phyloP scores from a whole-genome alignment of 2,113 vertebrate genomes.

The Phoxinus phoxinus region DNA sequence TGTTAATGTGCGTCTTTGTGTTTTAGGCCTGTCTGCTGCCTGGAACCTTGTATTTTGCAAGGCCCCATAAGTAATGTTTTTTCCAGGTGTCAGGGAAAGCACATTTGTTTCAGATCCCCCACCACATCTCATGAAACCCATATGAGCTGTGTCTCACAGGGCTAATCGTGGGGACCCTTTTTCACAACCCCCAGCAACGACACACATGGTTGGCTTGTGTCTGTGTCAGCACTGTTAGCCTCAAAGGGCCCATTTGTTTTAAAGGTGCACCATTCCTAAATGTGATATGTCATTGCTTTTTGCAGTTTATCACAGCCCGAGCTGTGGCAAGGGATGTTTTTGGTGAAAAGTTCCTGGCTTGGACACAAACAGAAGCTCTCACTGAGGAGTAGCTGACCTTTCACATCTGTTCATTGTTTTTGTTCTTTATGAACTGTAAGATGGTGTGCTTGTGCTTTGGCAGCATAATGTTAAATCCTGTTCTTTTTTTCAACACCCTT shows the following conservation, averaged over 20 bases:
- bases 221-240: slow-evolving; percentile 27
- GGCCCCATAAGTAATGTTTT: slow-evolving; percentile 58
- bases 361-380: background rate
- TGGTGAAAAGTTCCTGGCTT: background rate
- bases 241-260: slow-evolving; percentile 26
- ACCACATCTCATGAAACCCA: slow-evolving; percentile 41
- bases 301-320: slow-evolving; percentile 17
- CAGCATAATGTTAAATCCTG: background rate
- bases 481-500: background rate
- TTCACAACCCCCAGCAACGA: slow-evolving; percentile 3
- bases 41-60: slow-evolving; percentile 58
- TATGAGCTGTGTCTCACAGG: background rate
- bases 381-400: slow-evolving; percentile 3
- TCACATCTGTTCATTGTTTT: background rate
- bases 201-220: background rate
- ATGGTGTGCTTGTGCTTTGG: background rate
- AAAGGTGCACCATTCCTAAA: slow-evolving; percentile 12
- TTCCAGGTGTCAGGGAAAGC: slow-evolving; percentile 67
- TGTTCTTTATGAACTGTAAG: slow-evolving; percentile 21
- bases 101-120: slow-evolving; percentile 46
- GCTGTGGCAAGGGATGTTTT: slow-evolving; percentile 2
- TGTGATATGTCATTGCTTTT: slow-evolving; percentile 39
- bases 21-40: slow-evolving; percentile 29
- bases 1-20: slow-evolving; percentile 23
- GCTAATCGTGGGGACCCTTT: slow-evolving; percentile 36